Conservation (phyloP, 2,113 vertebrate species). For the Alces alces region DNA sequence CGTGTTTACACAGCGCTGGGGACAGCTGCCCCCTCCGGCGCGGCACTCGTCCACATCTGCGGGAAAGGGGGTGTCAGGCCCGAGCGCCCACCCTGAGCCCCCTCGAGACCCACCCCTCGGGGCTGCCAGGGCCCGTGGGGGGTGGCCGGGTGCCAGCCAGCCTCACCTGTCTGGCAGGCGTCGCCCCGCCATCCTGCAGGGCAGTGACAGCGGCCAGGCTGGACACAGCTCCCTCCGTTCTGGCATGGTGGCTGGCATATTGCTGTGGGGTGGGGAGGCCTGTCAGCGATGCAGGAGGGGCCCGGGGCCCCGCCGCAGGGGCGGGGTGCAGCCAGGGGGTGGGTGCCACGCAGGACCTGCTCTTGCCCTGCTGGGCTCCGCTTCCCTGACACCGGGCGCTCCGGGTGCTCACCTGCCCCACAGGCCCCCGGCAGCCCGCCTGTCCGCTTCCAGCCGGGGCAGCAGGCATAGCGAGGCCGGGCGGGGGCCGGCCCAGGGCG, state of each 20-base stretch:
- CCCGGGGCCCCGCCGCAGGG: not conserved
- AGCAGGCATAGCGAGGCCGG: conserved; percentile 81
- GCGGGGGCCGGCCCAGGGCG: conserved; percentile 55
- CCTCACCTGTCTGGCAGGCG: conserved; percentile 88
- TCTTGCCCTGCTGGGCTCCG: not conserved
- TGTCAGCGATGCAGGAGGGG: not conserved
- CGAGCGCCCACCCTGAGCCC: not conserved
- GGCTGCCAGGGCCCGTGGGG: not conserved
- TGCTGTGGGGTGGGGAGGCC: conserved; percentile 71
- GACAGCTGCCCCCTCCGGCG: conserved; percentile 73
- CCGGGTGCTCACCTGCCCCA: conserved; percentile 82
- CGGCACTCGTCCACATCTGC: conserved; percentile 91
- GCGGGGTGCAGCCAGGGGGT: not conserved
- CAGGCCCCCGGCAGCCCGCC: conserved; percentile 77
- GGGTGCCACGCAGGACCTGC: fast-evolving
- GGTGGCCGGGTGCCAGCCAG: fast-evolving
- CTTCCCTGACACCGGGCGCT: fast-evolving
- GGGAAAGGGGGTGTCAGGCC: not conserved
- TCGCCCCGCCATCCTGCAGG: conserved; percentile 84
- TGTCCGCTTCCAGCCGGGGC: conserved; percentile 88
- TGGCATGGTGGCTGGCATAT: conserved; percentile 84
- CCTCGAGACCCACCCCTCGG: not conserved
- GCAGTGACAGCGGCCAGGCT: conserved; percentile 85
- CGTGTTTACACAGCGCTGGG: conserved; percentile 86
- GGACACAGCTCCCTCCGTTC: conserved; percentile 86